A percentile compares a stretch with the other conserved stretches of the same genome.
phyloP scores from a whole-genome alignment of 2,888 invertebrate species.

The Xestia ashworthii region DNA sequence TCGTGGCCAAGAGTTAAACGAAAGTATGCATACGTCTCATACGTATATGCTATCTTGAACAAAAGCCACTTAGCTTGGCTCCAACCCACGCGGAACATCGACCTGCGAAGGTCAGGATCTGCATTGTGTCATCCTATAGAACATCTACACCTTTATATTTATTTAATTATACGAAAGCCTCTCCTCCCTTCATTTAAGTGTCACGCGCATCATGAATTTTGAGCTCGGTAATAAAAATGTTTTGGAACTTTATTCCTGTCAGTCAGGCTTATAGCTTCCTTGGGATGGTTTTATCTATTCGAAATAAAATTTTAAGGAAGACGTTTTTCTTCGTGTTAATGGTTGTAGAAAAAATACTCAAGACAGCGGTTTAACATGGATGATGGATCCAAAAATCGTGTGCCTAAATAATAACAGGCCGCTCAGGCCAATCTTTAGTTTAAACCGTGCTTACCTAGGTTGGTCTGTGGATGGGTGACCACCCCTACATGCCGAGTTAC shows the following conservation, averaged over 20 bases:
- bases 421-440: too few species aligned
- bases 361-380: not conserved
- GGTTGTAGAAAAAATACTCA: not conserved
- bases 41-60: constrained; percentile 44
- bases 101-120: constrained; percentile 57
- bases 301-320: constrained; percentile 1
- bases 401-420: too few species aligned
- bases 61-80: constrained; percentile 51
- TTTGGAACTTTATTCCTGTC: constrained; percentile 5
- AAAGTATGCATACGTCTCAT: constrained; percentile 16
- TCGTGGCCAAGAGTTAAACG: constrained; percentile 24
- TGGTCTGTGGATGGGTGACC: too few species aligned
- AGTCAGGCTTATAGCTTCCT: constrained; percentile 6
- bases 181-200: constrained; percentile 30
- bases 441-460: too few species aligned
- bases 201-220: constrained; percentile 35
- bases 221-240: constrained; percentile 12
- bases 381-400: not conserved
- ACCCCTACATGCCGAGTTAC: too few species aligned
- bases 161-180: constrained; percentile 14
- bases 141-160: constrained; percentile 22
- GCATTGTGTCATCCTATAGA: constrained; percentile 40
- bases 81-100: constrained; percentile 60
- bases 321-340: not conserved
- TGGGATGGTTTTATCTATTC: not conserved